Evolutionary conservation across 2,888 invertebrate species (phyloP).

Genomic region (Sclerodermus sp.): DNA sequence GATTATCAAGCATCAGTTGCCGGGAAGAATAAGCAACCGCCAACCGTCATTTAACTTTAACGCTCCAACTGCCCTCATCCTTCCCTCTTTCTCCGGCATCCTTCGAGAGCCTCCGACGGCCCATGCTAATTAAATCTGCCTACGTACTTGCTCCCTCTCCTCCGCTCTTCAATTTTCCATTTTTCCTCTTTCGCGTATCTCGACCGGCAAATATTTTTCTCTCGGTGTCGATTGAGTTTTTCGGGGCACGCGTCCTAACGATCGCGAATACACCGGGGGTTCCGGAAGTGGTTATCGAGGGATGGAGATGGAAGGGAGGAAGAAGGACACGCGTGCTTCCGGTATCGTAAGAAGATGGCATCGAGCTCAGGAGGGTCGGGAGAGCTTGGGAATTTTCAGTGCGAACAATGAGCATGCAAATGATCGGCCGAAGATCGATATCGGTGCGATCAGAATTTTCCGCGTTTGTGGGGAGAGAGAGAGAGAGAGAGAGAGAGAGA

Average conservation of each 20-base stretch:
- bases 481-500: conserved; percentile 5
- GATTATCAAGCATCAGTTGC: conserved; percentile 58
- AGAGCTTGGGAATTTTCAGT: conserved; percentile 2
- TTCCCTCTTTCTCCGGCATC: conserved; percentile 27
- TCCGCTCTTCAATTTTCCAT: neutral
- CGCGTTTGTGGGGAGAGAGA: conserved; percentile 26
- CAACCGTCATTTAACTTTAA: conserved; percentile 59
- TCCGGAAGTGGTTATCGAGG: too few species aligned
- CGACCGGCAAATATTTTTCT: too few species aligned
- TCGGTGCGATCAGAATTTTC: conserved; percentile 55
- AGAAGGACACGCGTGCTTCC: too few species aligned
- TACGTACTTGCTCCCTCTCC: conserved; percentile 23
- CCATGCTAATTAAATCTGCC: conserved; percentile 56
- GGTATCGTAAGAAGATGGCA: too few species aligned
- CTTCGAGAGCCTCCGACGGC: conserved; percentile 39
- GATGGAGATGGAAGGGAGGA: too few species aligned
- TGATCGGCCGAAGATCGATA: conserved; percentile 58
- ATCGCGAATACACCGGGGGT: too few species aligned
- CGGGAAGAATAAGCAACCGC: conserved; percentile 58
- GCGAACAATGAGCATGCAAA: conserved; percentile 58
- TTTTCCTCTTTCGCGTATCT: too few species aligned
- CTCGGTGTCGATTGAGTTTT: too few species aligned
- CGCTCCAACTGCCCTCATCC: conserved; percentile 47
- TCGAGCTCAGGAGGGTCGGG: too few species aligned
- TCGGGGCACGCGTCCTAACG: too few species aligned